Conservation (phyloP, 2,888 invertebrate genomes). For the Alcis repandata region DNA sequence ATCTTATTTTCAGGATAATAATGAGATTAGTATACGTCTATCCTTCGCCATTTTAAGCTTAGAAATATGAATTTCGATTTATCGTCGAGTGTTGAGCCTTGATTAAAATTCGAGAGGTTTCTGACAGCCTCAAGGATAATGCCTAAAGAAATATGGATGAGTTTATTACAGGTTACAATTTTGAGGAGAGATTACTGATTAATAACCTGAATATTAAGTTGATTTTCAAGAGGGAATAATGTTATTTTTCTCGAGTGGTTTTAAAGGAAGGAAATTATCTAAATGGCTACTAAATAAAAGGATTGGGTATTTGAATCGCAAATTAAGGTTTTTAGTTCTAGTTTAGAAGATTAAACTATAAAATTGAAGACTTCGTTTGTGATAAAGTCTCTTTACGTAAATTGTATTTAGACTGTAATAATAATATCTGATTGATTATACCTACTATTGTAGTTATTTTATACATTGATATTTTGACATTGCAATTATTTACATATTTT, state of each 20-base stretch:
- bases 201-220: constrained; percentile 7
- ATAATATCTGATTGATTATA: too few relatives aligned
- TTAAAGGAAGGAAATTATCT: background rate
- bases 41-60: constrained; percentile 6
- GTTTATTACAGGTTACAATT: constrained; percentile 4
- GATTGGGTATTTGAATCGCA: too few relatives aligned
- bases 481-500: too few relatives aligned
- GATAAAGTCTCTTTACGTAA: too few relatives aligned
- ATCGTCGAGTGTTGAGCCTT: constrained; percentile 12
- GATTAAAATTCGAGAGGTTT: constrained; percentile 20
- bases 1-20: constrained; percentile 1
- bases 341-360: too few relatives aligned
- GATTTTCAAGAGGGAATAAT: background rate
- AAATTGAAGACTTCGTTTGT: too few relatives aligned
- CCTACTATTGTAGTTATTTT: too few relatives aligned
- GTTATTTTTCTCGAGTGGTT: background rate
- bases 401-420: too few relatives aligned
- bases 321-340: too few relatives aligned
- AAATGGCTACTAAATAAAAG: background rate
- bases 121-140: constrained; percentile 11
- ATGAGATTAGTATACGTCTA: constrained; percentile 13
- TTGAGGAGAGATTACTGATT: constrained; percentile 2
- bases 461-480: too few relatives aligned
- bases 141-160: constrained; percentile 15
- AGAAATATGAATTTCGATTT: constrained; percentile 24